phyloP scores from a whole-genome alignment of 2,888 invertebrate species.

The Piscicola geometra region DNA sequence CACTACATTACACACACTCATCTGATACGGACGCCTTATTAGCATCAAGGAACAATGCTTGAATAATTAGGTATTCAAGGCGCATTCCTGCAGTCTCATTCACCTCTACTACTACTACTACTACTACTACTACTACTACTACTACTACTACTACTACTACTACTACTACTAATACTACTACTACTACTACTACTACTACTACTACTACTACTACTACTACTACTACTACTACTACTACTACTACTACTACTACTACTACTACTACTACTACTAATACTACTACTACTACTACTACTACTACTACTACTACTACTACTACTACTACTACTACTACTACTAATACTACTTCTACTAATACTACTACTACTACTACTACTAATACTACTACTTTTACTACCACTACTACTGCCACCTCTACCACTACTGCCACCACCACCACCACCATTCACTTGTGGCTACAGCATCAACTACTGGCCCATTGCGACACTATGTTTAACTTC shows the following conservation, averaged over 20 bases:
- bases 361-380: slow-evolving; percentile 30
- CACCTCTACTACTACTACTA: slow-evolving; percentile 22
- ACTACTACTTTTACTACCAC: slow-evolving; percentile 19
- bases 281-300: neutral
- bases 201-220: slow-evolving; percentile 17
- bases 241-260: slow-evolving; percentile 25
- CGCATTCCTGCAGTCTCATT: too few species aligned
- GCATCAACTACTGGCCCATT: too few species aligned
- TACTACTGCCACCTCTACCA: slow-evolving; percentile 2
- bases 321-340: slow-evolving; percentile 18
- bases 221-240: slow-evolving; percentile 24
- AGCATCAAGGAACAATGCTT: too few species aligned
- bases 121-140: slow-evolving; percentile 20
- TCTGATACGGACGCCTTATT: too few species aligned
- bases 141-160: slow-evolving; percentile 21
- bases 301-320: slow-evolving; percentile 15
- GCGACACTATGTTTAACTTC: too few species aligned
- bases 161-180: slow-evolving; percentile 3
- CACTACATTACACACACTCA: too few species aligned
- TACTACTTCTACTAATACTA: slow-evolving; percentile 33
- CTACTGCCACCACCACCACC: too few species aligned
- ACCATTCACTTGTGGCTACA: too few species aligned
- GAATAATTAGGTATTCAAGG: too few species aligned
- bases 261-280: slow-evolving; percentile 23
- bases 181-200: neutral